These are phyloP conservation scores for Leiothrix lutea DNA, from an alignment of 2,113 vertebrate species.

Conservation along the genomic window DNA sequence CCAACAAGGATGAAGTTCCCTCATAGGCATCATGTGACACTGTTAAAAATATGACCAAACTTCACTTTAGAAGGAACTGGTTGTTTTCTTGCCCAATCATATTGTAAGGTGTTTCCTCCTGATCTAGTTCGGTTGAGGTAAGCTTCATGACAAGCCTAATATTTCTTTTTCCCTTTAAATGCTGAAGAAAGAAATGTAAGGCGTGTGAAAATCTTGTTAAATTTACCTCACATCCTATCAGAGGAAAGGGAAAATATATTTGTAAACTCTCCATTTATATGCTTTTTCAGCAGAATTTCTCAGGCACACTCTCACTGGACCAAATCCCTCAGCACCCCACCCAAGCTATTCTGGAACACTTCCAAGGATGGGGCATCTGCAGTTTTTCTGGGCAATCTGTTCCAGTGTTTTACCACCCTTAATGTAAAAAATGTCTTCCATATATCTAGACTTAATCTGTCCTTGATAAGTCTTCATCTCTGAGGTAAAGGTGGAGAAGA, in stretches of 20 bases:
- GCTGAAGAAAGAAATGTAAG: not conserved
- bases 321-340: not conserved
- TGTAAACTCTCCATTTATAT: not conserved
- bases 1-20: not conserved
- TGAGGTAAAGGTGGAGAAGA: not conserved
- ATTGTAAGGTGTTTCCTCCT: not conserved
- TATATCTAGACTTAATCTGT: not conserved
- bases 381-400: not conserved
- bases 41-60: not conserved
- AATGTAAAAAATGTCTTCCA: not conserved
- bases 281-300: not conserved
- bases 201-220: not conserved
- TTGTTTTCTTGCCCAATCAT: not conserved
- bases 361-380: not conserved
- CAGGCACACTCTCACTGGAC: not conserved
- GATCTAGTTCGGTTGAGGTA: not conserved
- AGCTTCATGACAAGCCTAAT: not conserved
- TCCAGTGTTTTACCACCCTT: not conserved
- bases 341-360: not conserved
- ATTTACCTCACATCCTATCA: not conserved
- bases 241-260: not conserved
- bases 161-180: not conserved
- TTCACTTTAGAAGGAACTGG: not conserved
- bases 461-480: not conserved
- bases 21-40: not conserved